Evolutionary conservation across 2,797 vertebrate species (phyloP).

Genomic region (Salarias fasciatus): DNA sequence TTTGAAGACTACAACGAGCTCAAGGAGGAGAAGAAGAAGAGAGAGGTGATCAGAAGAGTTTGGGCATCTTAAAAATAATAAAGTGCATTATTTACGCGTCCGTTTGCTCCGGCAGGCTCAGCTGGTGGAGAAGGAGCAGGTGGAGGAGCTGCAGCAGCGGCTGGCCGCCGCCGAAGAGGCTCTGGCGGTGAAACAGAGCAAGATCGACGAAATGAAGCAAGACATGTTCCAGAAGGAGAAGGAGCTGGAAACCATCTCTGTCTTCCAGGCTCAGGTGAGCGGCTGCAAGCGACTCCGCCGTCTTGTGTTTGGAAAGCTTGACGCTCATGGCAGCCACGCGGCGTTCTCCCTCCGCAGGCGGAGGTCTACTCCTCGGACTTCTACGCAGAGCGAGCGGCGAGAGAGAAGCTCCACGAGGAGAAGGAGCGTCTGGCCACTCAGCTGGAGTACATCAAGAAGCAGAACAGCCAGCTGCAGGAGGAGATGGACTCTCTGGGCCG

Average conservation of each 20-base stretch:
- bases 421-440: constrained; percentile 91
- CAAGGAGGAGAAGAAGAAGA: constrained; percentile 85
- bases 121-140: constrained; percentile 62
- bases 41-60: constrained; percentile 80
- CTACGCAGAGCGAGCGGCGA: constrained; percentile 94
- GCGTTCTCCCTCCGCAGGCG: constrained; percentile 79
- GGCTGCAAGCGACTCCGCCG: too few species aligned
- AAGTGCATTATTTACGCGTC: too few species aligned
- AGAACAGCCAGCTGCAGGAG: constrained; percentile 87
- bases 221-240: constrained; percentile 87
- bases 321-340: too few species aligned
- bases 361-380: constrained; percentile 97
- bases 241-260: constrained; percentile 90
- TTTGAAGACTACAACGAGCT: constrained; percentile 89
- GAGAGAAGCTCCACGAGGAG: constrained; percentile 97
- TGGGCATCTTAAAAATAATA: too few species aligned
- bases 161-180: constrained; percentile 89
- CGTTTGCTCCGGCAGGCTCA: constrained; percentile 20
- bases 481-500: constrained; percentile 84
- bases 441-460: constrained; percentile 90
- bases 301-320: too few species aligned
- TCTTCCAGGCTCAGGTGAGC: constrained; percentile 92
- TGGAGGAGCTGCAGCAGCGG: constrained; percentile 55
- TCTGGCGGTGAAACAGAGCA: constrained; percentile 89
- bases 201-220: constrained; percentile 93